These are phyloP conservation scores for Verasper variegatus DNA, from an alignment of 2,113 vertebrate species.

Conservation along the genomic window DNA sequence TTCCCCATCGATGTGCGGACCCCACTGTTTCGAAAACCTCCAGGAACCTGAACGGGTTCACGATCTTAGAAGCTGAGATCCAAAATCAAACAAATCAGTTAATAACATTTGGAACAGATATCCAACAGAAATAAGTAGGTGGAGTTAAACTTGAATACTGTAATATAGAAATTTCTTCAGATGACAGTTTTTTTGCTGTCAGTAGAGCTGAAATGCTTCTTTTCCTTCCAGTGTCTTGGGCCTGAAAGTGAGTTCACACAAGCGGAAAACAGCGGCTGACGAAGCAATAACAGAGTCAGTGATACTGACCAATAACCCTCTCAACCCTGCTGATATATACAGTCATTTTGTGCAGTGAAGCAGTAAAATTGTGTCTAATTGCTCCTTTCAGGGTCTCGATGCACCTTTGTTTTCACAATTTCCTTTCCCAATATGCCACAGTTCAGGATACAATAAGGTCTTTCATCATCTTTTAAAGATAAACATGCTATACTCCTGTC, in stretches of 20 bases:
- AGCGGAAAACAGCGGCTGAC: constrained; percentile 8
- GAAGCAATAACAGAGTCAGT: constrained; percentile 21
- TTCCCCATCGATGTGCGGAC: constrained; percentile 77
- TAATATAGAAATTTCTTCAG: background rate
- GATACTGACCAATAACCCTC: constrained; percentile 46
- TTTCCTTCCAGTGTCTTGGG: background rate
- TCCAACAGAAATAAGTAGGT: background rate
- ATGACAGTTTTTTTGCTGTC: background rate
- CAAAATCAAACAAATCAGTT: constrained; percentile 7
- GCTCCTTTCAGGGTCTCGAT: constrained; percentile 15
- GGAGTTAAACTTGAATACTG: background rate
- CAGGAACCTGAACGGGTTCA: constrained; percentile 82
- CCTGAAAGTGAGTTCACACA: background rate
- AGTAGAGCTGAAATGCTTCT: background rate
- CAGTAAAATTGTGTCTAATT: constrained; percentile 32
- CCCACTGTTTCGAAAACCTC: constrained; percentile 84
- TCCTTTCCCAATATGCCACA: constrained; percentile 15
- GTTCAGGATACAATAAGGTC: constrained; percentile 2
- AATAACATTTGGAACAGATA: background rate
- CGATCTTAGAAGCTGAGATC: constrained; percentile 75
- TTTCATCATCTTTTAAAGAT: constrained; percentile 40
- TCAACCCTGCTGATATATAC: constrained; percentile 18
- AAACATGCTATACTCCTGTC: constrained; percentile 12
- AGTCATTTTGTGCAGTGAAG: constrained; percentile 20
- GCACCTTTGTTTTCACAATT: constrained; percentile 10